These are phyloP conservation scores for Mycalesis mineus DNA, from an alignment of 2,888 invertebrate genomes.

Conservation along the genomic window DNA sequence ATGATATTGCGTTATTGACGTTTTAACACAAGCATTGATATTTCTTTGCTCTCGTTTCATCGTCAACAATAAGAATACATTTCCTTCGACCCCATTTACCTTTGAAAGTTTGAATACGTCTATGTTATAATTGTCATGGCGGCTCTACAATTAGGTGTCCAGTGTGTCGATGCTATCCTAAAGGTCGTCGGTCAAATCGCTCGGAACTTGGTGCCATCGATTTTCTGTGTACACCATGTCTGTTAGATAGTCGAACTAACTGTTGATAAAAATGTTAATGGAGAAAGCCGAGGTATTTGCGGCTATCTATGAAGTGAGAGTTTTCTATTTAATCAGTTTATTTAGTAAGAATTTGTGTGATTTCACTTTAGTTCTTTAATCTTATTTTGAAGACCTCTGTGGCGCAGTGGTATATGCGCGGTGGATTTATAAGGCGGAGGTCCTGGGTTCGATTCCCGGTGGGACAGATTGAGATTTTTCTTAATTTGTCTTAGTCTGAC, in stretches of 20 bases:
- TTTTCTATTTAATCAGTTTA: no score
- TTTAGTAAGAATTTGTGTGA: no score
- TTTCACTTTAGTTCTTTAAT: no score
- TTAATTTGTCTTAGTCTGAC: no score
- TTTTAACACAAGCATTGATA: background rate
- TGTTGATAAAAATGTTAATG: no score
- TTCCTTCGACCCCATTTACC: slow-evolving; percentile 3
- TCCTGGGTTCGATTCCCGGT: no score
- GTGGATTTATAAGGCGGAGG: no score
- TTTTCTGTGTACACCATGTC: slow-evolving; percentile 14
- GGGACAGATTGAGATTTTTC: no score
- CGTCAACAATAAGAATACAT: background rate
- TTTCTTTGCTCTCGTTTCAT: background rate
- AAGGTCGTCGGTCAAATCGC: slow-evolving; percentile 22
- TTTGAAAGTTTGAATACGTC: slow-evolving; percentile 1
- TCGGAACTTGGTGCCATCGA: slow-evolving; percentile 16
- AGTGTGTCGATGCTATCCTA: slow-evolving; percentile 21
- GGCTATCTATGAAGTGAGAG: no score
- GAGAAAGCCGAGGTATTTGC: no score
- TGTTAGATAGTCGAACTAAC: background rate
- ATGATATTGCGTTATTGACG: background rate
- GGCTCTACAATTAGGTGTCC: slow-evolving; percentile 18
- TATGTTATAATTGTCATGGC: slow-evolving; percentile 1
- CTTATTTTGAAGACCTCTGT: no score
- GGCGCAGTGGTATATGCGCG: no score